A percentile compares a stretch with the other conserved stretches of the same genome.
phyloP scores from a whole-genome alignment of 2,113 vertebrate species.

The Planiliza haematocheilus region DNA sequence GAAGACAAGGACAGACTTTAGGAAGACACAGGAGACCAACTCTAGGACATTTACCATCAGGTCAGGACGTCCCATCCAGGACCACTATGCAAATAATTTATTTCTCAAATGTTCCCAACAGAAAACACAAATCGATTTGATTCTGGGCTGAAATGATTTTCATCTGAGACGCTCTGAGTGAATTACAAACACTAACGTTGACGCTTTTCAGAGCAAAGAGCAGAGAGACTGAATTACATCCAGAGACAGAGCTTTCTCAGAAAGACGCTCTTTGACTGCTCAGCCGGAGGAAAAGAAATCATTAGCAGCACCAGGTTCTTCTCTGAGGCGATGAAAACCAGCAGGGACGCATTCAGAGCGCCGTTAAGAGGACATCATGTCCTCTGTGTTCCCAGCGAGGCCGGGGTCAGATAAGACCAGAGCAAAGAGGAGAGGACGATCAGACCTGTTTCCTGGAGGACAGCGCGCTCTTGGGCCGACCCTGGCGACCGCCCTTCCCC shows the following conservation, averaged over 20 bases:
- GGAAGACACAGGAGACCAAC: no score
- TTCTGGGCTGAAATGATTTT: no score
- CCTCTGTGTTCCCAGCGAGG: slow-evolving; percentile 7
- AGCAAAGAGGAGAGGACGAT: background rate
- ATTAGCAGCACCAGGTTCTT: slow-evolving; percentile 34
- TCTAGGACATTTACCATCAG: no score
- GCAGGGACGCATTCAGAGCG: slow-evolving; percentile 17
- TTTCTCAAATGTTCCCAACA: no score
- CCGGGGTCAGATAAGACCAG: slow-evolving; percentile 27
- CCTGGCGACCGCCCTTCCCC: slow-evolving; percentile 47
- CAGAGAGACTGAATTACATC: background rate
- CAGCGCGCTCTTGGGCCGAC: slow-evolving; percentile 64
- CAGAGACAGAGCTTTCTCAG: slow-evolving; percentile 5
- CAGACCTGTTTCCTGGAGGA: slow-evolving; percentile 88
- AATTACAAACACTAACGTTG: no score
- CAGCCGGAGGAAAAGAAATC: slow-evolving; percentile 29
- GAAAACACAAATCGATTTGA: no score
- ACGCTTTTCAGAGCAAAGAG: slow-evolving; percentile 9
- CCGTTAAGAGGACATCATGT: slow-evolving; percentile 27
- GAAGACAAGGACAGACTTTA: no score
- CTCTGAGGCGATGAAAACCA: slow-evolving; percentile 7
- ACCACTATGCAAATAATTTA: no score
- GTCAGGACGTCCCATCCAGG: no score
- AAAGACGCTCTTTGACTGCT: slow-evolving; percentile 17
- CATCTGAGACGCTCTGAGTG: no score